Conservation (phyloP, 1,140 invertebrate species). For the Drosophila saltans region DNA sequence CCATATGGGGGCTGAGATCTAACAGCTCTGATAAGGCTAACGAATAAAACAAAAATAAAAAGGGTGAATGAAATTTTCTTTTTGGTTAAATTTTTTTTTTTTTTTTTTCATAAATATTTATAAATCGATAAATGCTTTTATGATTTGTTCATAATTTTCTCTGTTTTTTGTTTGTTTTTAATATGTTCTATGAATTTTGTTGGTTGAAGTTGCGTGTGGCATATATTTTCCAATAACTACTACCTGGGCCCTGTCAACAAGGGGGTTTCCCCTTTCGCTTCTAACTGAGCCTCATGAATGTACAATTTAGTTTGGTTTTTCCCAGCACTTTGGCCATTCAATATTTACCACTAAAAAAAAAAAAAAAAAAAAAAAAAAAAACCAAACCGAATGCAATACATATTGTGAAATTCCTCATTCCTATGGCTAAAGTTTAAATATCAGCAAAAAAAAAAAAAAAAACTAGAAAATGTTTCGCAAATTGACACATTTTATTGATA, state of each 20-base stretch:
- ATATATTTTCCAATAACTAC: constrained; percentile 4
- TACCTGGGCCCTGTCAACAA: neutral
- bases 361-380: too few species aligned
- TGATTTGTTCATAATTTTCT: constrained; percentile 73
- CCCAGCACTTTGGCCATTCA: neutral
- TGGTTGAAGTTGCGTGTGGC: constrained; percentile 47
- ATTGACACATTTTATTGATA: constrained; percentile 68
- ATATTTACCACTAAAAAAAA: neutral
- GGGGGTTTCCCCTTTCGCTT: constrained; percentile 4
- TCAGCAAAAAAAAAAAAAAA: constrained; percentile 16
- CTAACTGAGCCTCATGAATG: neutral
- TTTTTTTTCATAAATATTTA: constrained; percentile 65
- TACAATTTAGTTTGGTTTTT: neutral
- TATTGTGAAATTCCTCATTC: neutral
- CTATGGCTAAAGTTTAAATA: too few species aligned
- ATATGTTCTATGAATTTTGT: constrained; percentile 57
- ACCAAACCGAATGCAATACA: neutral
- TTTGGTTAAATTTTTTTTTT: neutral
- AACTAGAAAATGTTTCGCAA: constrained; percentile 60
- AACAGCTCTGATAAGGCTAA: constrained; percentile 50
- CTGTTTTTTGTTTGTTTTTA: constrained; percentile 52
- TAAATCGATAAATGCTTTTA: constrained; percentile 47
- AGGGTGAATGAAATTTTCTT: constrained; percentile 66
- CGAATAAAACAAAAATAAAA: constrained; percentile 1
- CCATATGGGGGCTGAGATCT: constrained; percentile 54